A percentile compares a stretch with the other conserved stretches of the same genome.
Evolutionary conservation across 2,797 vertebrate species (phyloP).

Genomic region (Hippoglossus hippoglossus): DNA sequence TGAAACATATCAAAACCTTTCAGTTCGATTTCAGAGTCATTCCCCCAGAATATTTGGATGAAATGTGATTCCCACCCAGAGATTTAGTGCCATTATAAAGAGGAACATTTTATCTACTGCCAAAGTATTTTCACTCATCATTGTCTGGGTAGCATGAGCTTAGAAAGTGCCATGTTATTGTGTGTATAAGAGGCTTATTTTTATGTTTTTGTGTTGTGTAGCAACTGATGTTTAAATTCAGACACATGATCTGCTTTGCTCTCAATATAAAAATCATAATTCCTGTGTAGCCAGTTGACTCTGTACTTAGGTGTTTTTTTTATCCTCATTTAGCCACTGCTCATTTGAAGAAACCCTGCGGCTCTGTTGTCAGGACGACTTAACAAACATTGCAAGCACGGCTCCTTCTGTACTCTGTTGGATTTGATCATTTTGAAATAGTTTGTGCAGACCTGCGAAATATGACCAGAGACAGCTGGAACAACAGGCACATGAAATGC

Average conservation of each 20-base stretch:
- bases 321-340: slow-evolving; percentile 27
- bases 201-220: slow-evolving; percentile 23
- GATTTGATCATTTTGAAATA: slow-evolving; percentile 13
- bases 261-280: slow-evolving; percentile 26
- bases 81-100: slow-evolving; percentile 53
- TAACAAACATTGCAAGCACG: slow-evolving; percentile 28
- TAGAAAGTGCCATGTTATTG: slow-evolving; percentile 37
- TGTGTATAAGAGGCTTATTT: slow-evolving; percentile 20
- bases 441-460: slow-evolving; percentile 17
- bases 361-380: slow-evolving; percentile 32
- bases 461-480: slow-evolving; percentile 21
- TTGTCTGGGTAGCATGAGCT: slow-evolving; percentile 5
- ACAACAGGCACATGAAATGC: slow-evolving; percentile 25
- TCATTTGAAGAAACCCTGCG: slow-evolving; percentile 15
- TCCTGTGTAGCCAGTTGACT: background rate
- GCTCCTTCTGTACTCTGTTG: slow-evolving; percentile 12
- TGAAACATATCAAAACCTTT: slow-evolving; percentile 41
- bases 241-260: slow-evolving; percentile 29
- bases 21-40: slow-evolving; percentile 14
- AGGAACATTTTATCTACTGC: slow-evolving; percentile 41
- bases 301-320: slow-evolving; percentile 3
- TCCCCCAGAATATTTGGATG: slow-evolving; percentile 25
- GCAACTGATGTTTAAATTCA: slow-evolving; percentile 24
- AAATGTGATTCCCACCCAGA: slow-evolving; percentile 20
- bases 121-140: slow-evolving; percentile 35